phyloP scores from a whole-genome alignment of 1,140 invertebrate genomes.

The Helicoverpa zea region DNA sequence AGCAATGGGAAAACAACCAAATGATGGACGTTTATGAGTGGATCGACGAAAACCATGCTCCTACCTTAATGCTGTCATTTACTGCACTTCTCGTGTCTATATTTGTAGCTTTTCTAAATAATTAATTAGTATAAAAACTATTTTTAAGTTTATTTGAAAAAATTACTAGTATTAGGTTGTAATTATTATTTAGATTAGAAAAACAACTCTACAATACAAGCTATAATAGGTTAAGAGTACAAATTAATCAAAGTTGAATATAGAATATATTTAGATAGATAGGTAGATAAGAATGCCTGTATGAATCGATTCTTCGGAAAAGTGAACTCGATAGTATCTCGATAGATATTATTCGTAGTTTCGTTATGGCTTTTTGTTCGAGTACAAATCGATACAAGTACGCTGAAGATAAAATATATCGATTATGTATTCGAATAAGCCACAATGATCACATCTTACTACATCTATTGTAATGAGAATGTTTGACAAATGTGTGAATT shows the following conservation, averaged over 20 bases:
- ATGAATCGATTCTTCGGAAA: background rate
- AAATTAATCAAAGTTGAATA: too few species aligned
- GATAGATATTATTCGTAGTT: slow-evolving; percentile 64
- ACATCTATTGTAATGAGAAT: slow-evolving; percentile 66
- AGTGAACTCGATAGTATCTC: slow-evolving; percentile 63
- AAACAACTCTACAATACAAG: slow-evolving; percentile 52
- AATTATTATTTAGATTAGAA: background rate
- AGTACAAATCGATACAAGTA: background rate
- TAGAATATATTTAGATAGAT: too few species aligned
- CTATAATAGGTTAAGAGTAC: background rate
- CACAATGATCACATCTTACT: slow-evolving; percentile 62
- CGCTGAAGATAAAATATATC: background rate
- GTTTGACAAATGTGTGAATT: slow-evolving; percentile 52
- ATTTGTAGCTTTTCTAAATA: slow-evolving; percentile 69
- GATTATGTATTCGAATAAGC: slow-evolving; percentile 31
- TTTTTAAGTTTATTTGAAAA: background rate
- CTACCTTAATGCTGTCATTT: slow-evolving; percentile 66
- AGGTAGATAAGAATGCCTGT: too few species aligned
- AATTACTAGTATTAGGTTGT: too few species aligned
- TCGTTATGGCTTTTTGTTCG: slow-evolving; percentile 22
- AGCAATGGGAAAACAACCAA: slow-evolving; percentile 59
- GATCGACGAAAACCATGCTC: slow-evolving; percentile 79
- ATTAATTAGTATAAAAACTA: slow-evolving; percentile 48
- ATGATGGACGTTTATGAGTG: slow-evolving; percentile 74
- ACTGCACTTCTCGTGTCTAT: slow-evolving; percentile 64